Percentiles rank a stretch among this genome's conserved stretches.
These are phyloP conservation scores for Tenebrosternarchus preto DNA, from an alignment of 2,113 vertebrate genomes.

Conservation along the genomic window DNA sequence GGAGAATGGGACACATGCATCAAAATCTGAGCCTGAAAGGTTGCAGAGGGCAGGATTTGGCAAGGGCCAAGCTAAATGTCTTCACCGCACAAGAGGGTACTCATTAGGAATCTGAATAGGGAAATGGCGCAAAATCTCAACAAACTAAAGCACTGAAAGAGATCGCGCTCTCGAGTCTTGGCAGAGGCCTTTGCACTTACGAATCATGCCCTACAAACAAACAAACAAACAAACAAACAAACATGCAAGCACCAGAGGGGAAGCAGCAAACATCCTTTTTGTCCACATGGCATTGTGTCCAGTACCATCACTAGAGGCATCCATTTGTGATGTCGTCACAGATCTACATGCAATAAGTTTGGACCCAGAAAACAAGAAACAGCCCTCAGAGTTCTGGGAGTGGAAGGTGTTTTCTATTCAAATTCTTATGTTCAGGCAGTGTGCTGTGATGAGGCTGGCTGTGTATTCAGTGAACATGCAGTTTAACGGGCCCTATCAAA, in stretches of 20 bases:
- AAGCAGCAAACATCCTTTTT: not conserved
- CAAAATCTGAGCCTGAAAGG: constrained; percentile 41
- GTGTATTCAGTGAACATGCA: not conserved
- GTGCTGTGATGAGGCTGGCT: not conserved
- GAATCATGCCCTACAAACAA: not conserved
- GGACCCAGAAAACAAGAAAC: constrained; percentile 51
- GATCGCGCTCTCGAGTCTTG: no score
- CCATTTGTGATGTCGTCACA: constrained; percentile 73
- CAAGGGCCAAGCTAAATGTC: not conserved
- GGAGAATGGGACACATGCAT: not conserved
- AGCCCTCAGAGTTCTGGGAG: constrained; percentile 55
- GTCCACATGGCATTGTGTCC: constrained; percentile 57
- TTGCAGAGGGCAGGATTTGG: constrained; percentile 40
- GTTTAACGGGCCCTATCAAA: constrained; percentile 23
- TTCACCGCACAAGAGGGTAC: not conserved
- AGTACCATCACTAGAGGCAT: constrained; percentile 74
- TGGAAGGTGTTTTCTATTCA: constrained; percentile 13
- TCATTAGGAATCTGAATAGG: not conserved
- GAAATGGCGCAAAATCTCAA: not conserved
- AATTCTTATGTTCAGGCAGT: not conserved
- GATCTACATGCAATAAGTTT: constrained; percentile 67
- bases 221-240: no score
- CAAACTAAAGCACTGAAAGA: not conserved
- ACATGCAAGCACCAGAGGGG: not conserved
- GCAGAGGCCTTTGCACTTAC: not conserved